A percentile compares a stretch with the other conserved stretches of the same genome.
phyloP scores from a whole-genome alignment of 2,113 vertebrate species.

The Syrmaticus mikado region DNA sequence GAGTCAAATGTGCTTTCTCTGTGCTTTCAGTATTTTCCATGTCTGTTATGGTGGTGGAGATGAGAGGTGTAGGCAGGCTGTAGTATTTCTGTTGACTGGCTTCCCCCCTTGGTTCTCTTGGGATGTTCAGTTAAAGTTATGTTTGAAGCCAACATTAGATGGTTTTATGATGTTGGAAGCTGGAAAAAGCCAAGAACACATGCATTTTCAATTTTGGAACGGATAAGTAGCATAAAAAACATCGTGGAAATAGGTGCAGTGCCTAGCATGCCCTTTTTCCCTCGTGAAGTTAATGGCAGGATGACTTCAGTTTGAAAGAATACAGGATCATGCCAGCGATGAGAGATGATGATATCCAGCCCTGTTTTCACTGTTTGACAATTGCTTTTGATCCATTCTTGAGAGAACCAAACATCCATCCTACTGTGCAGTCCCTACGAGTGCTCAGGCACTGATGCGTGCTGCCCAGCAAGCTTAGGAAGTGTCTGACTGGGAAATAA shows the following conservation, averaged over 20 bases:
- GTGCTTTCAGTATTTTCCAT: conserved; percentile 42
- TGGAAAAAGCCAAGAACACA: neutral
- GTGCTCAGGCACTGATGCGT: neutral
- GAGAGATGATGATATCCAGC: neutral
- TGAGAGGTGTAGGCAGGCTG: neutral
- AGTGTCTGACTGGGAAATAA: neutral
- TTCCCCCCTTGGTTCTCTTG: neutral
- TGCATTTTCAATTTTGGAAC: neutral
- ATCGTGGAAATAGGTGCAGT: neutral
- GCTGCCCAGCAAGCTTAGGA: neutral
- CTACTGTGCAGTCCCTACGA: neutral
- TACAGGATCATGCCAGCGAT: neutral
- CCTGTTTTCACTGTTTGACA: neutral
- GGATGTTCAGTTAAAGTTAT: neutral
- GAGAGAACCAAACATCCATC: neutral
- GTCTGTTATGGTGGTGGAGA: neutral
- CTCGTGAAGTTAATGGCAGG: neutral
- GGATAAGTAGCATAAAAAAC: neutral
- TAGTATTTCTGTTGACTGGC: neutral
- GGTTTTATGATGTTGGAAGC: neutral
- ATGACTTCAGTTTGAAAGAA: neutral
- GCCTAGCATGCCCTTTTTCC: neutral
- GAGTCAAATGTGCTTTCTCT: conserved; percentile 43
- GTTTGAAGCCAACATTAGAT: neutral
- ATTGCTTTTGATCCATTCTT: neutral